Conservation (phyloP, 2,888 invertebrate species). For the Cotesia congregata region DNA sequence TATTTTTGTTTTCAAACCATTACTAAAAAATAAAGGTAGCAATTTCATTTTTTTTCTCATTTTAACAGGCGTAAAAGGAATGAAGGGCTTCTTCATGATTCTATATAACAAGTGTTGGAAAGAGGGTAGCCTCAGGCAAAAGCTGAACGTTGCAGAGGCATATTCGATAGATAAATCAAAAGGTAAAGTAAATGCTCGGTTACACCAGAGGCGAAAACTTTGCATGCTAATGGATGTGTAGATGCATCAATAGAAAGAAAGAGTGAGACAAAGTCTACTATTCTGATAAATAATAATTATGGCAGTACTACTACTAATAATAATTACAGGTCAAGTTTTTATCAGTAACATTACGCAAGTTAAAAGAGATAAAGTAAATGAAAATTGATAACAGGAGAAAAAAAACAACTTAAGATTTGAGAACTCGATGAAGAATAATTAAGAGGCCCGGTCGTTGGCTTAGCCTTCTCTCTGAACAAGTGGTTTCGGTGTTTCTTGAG, state of each 20-base stretch:
- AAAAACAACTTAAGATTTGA: slow-evolving; percentile 38
- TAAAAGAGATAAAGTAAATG: slow-evolving; percentile 27
- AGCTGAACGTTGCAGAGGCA: slow-evolving; percentile 60
- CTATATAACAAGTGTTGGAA: slow-evolving; percentile 35
- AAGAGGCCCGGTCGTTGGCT: slow-evolving; percentile 1
- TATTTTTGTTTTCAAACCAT: slow-evolving; percentile 21
- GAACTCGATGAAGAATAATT: slow-evolving; percentile 35
- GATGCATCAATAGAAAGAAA: slow-evolving; percentile 57
- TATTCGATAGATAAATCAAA: slow-evolving; percentile 70
- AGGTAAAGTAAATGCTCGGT: slow-evolving; percentile 55
- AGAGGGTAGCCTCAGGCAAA: slow-evolving; percentile 41
- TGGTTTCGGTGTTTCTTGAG: slow-evolving; percentile 39
- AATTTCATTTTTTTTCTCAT: slow-evolving; percentile 13
- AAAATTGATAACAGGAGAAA: slow-evolving; percentile 32
- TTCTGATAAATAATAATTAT: slow-evolving; percentile 56
- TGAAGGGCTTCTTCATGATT: neutral
- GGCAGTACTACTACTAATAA: neutral
- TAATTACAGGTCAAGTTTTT: neutral
- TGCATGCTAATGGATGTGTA: slow-evolving; percentile 66
- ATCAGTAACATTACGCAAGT: slow-evolving; percentile 1
- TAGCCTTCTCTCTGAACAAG: slow-evolving; percentile 36
- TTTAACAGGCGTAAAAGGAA: slow-evolving; percentile 4
- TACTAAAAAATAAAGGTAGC: neutral
- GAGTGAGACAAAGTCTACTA: slow-evolving; percentile 49
- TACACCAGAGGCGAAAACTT: slow-evolving; percentile 65